A percentile compares a stretch with the other conserved stretches of the same genome.
Evolutionary conservation across 2,797 vertebrate genomes (phyloP).

Genomic region (Gambusia yucatana): DNA sequence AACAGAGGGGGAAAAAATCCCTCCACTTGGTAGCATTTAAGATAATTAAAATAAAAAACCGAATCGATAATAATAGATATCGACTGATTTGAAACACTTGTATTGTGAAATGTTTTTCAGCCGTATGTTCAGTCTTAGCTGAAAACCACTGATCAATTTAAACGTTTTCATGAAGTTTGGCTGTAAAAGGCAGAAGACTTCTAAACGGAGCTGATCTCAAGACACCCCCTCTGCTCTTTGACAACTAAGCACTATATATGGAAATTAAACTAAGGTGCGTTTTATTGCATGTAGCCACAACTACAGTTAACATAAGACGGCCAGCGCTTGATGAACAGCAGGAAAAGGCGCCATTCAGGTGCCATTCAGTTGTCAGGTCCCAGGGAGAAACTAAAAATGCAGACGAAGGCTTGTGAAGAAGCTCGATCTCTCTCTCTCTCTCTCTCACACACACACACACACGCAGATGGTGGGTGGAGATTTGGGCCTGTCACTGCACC

Average conservation of each 20-base stretch:
- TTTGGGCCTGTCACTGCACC: conserved; percentile 89
- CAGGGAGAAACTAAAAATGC: conserved; percentile 37
- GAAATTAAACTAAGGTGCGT: conserved; percentile 64
- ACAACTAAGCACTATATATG: conserved; percentile 68
- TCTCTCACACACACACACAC: conserved; percentile 23
- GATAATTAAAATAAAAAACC: no score
- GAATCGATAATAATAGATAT: no score
- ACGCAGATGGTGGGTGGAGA: conserved; percentile 63
- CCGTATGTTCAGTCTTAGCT: background rate
- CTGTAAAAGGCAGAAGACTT: background rate
- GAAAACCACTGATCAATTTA: background rate
- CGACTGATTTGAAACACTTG: no score
- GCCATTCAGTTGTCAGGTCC: conserved; percentile 67
- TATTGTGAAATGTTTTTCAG: no score
- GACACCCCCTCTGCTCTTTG: conserved; percentile 24
- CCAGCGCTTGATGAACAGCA: conserved; percentile 58
- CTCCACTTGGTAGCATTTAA: no score
- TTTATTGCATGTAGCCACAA: conserved; percentile 38
- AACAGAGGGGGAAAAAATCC: no score
- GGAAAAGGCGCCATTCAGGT: conserved; percentile 32
- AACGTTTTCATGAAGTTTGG: background rate
- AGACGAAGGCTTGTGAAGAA: conserved; percentile 29
- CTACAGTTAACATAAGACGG: conserved; percentile 62
- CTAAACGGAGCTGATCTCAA: conserved; percentile 16
- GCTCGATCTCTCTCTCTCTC: background rate